Conservation (phyloP, 1,140 invertebrate genomes). For the Eriosoma lanigerum region DNA sequence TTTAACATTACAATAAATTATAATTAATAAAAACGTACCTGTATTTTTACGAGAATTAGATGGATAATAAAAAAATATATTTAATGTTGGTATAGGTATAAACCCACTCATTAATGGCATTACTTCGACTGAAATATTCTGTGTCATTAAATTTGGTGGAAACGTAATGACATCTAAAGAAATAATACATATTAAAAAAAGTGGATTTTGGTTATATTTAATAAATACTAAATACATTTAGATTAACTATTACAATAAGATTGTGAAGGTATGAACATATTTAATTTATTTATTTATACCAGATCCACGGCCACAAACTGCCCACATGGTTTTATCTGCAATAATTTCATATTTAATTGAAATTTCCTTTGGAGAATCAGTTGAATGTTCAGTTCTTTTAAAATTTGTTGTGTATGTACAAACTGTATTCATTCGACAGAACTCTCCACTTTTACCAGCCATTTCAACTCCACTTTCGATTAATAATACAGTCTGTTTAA, state of each 20-base stretch:
- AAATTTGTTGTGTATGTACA: conserved; percentile 81
- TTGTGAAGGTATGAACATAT: not conserved
- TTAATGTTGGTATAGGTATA: conserved; percentile 81
- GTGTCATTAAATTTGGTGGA: conserved; percentile 31
- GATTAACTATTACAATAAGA: too few relatives aligned
- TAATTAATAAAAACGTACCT: conserved; percentile 62
- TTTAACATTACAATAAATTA: too few relatives aligned
- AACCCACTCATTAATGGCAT: conserved; percentile 88
- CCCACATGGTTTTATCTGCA: conserved; percentile 89
- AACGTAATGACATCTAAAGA: conserved; percentile 41
- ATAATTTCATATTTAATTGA: conserved; percentile 91
- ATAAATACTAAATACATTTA: too few relatives aligned
- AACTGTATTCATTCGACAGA: conserved; percentile 84
- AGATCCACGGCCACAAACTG: conserved; percentile 82
- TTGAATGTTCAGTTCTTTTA: conserved; percentile 60
- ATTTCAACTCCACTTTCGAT: conserved; percentile 43
- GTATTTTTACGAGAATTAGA: conserved; percentile 66
- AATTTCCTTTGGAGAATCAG: conserved; percentile 58
- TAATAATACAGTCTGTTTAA: conserved; percentile 15
- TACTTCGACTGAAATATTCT: conserved; percentile 74
- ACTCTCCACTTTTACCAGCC: conserved; percentile 63
- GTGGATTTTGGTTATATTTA: not conserved
- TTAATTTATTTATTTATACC: conserved; percentile 59
- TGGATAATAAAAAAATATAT: conserved; percentile 89
- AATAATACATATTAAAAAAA: conserved; percentile 9